phyloP scores from a whole-genome alignment of 2,113 vertebrate genomes.

The Brachypodius melanocephalos region DNA sequence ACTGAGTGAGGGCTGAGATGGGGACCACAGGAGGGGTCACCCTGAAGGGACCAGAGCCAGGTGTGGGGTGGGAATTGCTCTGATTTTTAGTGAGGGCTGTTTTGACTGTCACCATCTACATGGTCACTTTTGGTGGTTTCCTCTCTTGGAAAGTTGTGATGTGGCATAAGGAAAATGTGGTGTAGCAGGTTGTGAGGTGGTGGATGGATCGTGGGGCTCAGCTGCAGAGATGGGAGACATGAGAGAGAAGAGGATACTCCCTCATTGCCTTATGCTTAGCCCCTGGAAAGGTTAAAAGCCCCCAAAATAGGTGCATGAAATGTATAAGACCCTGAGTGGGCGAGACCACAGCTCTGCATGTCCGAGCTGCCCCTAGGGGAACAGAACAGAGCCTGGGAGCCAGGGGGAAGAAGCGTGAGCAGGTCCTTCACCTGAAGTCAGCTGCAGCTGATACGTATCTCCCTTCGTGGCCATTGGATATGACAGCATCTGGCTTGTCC shows the following conservation, averaged over 20 bases:
- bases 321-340: fast-evolving
- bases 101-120: fast-evolving
- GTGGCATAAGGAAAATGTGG: background rate
- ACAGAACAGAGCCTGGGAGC: background rate
- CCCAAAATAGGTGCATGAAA: background rate
- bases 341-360: background rate
- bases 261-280: background rate
- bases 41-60: background rate
- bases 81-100: background rate
- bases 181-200: background rate
- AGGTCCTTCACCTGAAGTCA: constrained; percentile 64
- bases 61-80: fast-evolving
- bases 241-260: background rate
- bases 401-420: background rate
- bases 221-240: background rate
- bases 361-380: background rate
- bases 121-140: background rate
- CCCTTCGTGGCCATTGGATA: constrained; percentile 44
- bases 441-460: constrained; percentile 10
- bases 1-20: background rate
- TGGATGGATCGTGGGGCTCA: background rate
- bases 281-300: background rate
- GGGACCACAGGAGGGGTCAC: background rate
- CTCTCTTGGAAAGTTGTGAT: background rate
- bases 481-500: constrained; percentile 34